phyloP scores from a whole-genome alignment of 1,140 invertebrate genomes.

The Apis cerana region DNA sequence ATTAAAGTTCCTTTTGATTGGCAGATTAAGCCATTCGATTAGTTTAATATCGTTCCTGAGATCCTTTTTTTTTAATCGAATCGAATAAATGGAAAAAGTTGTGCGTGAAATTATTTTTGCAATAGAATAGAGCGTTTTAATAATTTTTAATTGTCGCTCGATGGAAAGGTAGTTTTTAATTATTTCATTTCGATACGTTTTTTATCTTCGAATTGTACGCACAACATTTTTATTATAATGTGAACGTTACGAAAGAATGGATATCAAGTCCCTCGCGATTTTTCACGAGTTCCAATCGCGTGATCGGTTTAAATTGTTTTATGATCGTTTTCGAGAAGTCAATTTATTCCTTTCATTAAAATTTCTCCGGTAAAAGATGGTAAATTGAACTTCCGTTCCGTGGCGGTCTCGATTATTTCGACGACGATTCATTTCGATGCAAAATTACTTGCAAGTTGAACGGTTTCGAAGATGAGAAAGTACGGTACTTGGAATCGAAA shows the following conservation, averaged over 20 bases:
- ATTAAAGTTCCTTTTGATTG: neutral
- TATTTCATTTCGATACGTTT: too few species aligned
- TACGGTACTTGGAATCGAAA: neutral
- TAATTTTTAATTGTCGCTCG: neutral
- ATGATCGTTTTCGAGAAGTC: neutral
- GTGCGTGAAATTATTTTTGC: neutral
- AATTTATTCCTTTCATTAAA: neutral
- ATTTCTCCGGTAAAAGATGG: neutral
- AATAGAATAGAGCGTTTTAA: neutral
- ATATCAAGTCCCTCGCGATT: too few species aligned
- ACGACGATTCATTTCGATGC: neutral
- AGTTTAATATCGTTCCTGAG: neutral
- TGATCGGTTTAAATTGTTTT: neutral
- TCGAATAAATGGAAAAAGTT: neutral
- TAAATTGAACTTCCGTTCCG: neutral
- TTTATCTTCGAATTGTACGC: too few species aligned
- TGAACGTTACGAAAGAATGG: too few species aligned
- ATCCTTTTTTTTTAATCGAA: neutral
- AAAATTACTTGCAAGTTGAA: neutral
- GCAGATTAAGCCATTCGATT: neutral
- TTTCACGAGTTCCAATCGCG: too few species aligned
- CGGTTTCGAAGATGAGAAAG: conserved; percentile 6
- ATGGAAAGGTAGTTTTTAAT: too few species aligned
- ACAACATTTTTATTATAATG: too few species aligned
- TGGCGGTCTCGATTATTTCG: neutral